Base-by-base conservation (phyloP, 64 coral and sea anemone species). In the Anthopleura sola region DNA sequence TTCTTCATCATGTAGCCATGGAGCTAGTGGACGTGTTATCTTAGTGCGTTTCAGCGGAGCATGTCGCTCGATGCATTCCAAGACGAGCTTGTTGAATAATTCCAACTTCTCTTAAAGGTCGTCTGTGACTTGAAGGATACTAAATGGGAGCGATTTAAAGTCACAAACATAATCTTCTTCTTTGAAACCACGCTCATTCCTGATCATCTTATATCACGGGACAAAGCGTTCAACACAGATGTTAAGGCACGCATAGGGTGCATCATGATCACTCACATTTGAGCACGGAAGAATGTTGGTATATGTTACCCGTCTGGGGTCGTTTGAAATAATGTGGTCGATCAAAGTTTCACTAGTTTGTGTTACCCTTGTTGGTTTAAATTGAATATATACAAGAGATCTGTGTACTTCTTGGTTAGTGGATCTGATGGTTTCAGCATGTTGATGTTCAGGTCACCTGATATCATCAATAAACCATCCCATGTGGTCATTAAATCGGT, bases 1-100 rank as follows among this genome's bases (percentile, higher is more conserved):
- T n/a, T 88, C 81, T 18, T 78, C 91, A 57, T 54, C 37, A 23
- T 93, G 83, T 29, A 93, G 17, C 86, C 86, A 93, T 46, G 86
- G 86, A 14, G 68, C 86, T 28, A 53, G 86, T 50, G 82, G 86
- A 32, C 86, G 82, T n/a, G 86, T 88, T 21, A 93, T 33, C 49
- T 93, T 86, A 8, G 53, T 86, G 21, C 83, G 57, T 15, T 57
- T 39, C 14, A 89, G 55, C 23, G 91, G 91, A 32, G 74, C 87
- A 78, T 88, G 86, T 49, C 29, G 83, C 15, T 92, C 82, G 13
- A 93, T 44, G 75, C 91, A 93, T 24, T 20, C 49, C 29, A 91
- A 4, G 33, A 85, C 14, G 33, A 85, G 29, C 39, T 54, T 21
- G 24, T 78, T 86, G 18, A 86, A 80, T 10, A 78, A 20, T 31